phyloP scores from a whole-genome alignment of 2,113 vertebrate genomes.

The Columba livia region DNA sequence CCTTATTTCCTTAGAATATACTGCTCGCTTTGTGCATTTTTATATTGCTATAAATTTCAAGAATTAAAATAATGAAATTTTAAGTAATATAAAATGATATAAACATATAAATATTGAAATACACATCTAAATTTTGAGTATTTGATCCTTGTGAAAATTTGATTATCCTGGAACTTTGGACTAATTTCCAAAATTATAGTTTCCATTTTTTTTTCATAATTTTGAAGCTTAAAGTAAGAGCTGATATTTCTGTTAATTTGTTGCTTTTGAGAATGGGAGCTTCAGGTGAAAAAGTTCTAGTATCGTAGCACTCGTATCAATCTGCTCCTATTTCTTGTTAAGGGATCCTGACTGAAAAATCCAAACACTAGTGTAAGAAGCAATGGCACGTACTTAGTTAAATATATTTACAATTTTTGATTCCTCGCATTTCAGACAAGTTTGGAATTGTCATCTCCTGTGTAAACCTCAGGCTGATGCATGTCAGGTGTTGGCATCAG shows the following conservation, averaged over 20 bases:
- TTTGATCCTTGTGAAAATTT: background rate
- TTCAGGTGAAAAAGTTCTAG: background rate
- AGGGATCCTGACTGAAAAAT: background rate
- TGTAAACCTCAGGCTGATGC: background rate
- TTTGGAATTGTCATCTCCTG: background rate
- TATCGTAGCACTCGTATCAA: fast-evolving
- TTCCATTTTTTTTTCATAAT: background rate
- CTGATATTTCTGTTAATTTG: background rate
- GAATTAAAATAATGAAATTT: background rate
- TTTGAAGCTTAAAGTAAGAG: background rate
- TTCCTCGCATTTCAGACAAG: background rate
- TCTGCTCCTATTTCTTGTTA: background rate
- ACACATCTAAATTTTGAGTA: background rate
- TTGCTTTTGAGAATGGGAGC: background rate
- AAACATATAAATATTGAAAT: background rate
- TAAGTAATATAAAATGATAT: background rate
- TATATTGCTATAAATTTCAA: background rate
- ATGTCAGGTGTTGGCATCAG: background rate
- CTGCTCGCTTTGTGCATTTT: background rate
- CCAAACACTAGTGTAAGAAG: background rate
- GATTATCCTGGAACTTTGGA: background rate
- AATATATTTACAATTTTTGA: background rate
- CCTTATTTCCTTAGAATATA: background rate
- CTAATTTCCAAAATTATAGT: background rate
- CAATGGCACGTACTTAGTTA: background rate